A percentile compares a stretch with the other conserved stretches of the same genome.
Evolutionary conservation across 2,888 invertebrate species (phyloP).

Genomic region (Pycnomerus fuliginosus): DNA sequence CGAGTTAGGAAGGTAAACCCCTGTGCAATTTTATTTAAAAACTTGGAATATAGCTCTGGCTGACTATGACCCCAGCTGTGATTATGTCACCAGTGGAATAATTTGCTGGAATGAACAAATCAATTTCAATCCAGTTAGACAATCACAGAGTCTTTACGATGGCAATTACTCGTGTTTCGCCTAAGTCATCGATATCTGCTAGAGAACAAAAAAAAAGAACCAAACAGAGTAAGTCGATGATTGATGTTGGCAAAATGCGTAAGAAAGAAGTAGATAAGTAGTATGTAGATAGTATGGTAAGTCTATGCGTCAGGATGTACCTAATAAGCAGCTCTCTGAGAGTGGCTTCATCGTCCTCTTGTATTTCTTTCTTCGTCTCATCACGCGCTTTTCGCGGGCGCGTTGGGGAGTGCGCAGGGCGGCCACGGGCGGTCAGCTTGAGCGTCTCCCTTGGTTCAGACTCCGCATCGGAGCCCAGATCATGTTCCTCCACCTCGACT

Average conservation of each 20-base stretch:
- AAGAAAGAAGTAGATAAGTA: slow-evolving; percentile 16
- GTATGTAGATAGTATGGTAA: slow-evolving; percentile 13
- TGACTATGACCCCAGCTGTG: too few species aligned
- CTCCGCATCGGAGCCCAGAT: slow-evolving; percentile 46
- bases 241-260: slow-evolving; percentile 4
- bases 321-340: slow-evolving; percentile 94
- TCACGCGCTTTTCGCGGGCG: slow-evolving; percentile 60
- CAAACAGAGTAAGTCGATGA: not conserved
- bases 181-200: too few species aligned
- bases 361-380: slow-evolving; percentile 79
- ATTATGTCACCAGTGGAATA: too few species aligned
- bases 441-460: slow-evolving; percentile 50
- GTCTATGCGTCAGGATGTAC: slow-evolving; percentile 49
- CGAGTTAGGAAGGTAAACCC: too few species aligned
- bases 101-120: too few species aligned
- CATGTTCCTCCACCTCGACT: slow-evolving; percentile 56
- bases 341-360: slow-evolving; percentile 81
- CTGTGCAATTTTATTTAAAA: too few species aligned
- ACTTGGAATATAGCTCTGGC: too few species aligned
- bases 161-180: too few species aligned
- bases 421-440: slow-evolving; percentile 55
- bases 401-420: slow-evolving; percentile 48
- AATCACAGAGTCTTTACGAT: too few species aligned
- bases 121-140: too few species aligned
- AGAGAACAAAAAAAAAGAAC: slow-evolving; percentile 3